Evolutionary conservation across 1,140 invertebrate species (phyloP).

Genomic region (Zaprionus nigranus): DNA sequence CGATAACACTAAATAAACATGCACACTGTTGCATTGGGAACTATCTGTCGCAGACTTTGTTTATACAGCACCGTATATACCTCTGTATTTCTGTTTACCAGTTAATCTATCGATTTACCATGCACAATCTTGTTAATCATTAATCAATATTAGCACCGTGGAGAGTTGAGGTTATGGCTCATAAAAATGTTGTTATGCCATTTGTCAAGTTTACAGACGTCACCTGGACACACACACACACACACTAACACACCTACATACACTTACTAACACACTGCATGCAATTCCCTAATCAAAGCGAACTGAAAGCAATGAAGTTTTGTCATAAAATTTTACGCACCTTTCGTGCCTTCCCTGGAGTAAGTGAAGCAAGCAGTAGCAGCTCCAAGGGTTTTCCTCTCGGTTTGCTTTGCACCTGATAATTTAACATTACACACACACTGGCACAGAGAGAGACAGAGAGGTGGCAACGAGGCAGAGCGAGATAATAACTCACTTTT

Average conservation of each 20-base stretch:
- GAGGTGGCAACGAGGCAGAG: conserved; percentile 10
- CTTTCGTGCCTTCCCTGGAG: conserved; percentile 34
- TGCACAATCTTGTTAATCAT: conserved; percentile 27
- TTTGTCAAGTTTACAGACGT: conserved; percentile 45
- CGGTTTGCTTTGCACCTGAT: conserved; percentile 58
- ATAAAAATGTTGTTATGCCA: conserved; percentile 37
- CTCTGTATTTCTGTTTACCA: not conserved
- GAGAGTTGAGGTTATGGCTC: conserved; percentile 12
- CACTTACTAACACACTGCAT: conserved; percentile 18
- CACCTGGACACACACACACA: conserved; percentile 13
- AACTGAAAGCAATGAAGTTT: conserved; percentile 61
- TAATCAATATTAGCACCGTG: conserved; percentile 29
- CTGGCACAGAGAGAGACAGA: not conserved
- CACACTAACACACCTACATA: conserved; percentile 12
- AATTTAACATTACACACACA: conserved; percentile 50
- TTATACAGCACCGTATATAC: not conserved
- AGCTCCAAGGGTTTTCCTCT: conserved; percentile 14
- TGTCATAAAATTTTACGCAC: conserved; percentile 70
- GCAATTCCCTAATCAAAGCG: conserved; percentile 66
- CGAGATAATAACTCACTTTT: conserved; percentile 83
- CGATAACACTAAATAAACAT: too few species aligned
- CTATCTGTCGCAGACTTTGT: not conserved
- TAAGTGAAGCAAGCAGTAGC: conserved; percentile 6
- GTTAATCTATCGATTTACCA: conserved; percentile 26
- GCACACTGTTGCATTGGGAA: not conserved